Percentiles rank a stretch among this genome's conserved stretches.
Conservation (phyloP, 2,888 invertebrate genomes). For the Artemia sp. region DNA sequence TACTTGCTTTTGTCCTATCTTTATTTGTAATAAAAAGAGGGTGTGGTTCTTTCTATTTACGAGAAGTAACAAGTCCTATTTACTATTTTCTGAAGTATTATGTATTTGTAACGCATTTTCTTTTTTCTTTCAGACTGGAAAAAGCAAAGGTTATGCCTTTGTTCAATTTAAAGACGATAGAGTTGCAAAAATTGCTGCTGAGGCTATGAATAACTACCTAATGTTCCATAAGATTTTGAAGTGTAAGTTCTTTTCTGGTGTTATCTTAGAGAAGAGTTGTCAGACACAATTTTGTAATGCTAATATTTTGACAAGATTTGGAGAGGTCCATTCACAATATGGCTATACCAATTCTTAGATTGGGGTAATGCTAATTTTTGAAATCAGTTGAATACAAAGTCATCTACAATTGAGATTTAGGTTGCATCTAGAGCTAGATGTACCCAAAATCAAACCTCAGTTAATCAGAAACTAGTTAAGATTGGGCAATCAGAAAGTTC, state of each 20-base stretch:
- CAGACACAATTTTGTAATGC: too few species aligned
- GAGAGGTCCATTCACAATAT: too few species aligned
- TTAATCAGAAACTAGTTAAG: too few species aligned
- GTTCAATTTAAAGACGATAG: constrained; percentile 65
- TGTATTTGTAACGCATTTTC: constrained; percentile 21
- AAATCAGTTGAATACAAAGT: too few species aligned
- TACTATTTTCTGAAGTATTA: not conserved
- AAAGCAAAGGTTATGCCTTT: constrained; percentile 72
- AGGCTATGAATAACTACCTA: constrained; percentile 91
- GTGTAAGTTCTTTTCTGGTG: constrained; percentile 38
- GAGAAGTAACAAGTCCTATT: not conserved
- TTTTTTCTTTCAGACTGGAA: constrained; percentile 45
- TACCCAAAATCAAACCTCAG: too few species aligned
- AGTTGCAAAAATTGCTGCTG: constrained; percentile 81
- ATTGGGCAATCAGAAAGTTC: too few species aligned
- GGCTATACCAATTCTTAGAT: too few species aligned
- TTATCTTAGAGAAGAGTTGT: too few species aligned
- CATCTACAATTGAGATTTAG: too few species aligned
- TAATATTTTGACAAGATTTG: too few species aligned
- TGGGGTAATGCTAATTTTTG: too few species aligned
- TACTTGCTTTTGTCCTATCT: not conserved
- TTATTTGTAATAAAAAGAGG: not conserved
- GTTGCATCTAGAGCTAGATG: too few species aligned
- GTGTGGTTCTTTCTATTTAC: not conserved
- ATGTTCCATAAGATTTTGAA: constrained; percentile 81